Evolutionary conservation across 2,888 invertebrate species (phyloP).

Genomic region (Trissolcus brochymenae): DNA sequence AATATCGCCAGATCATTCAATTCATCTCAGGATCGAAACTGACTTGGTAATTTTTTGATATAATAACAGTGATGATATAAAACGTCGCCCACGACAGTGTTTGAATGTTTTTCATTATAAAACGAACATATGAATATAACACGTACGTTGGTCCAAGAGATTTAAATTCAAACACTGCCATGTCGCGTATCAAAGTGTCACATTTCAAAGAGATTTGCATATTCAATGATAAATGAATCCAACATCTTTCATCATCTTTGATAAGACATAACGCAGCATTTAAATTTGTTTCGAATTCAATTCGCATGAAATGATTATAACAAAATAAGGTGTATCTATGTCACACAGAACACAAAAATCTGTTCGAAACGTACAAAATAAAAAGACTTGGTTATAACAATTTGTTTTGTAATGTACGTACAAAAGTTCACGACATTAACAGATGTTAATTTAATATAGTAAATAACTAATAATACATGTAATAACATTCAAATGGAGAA

Average conservation of each 20-base stretch:
- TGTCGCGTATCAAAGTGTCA: conserved; percentile 40
- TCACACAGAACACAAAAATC: conserved; percentile 33
- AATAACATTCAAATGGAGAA: conserved; percentile 32
- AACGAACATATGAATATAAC: conserved; percentile 28
- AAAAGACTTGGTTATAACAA: conserved; percentile 22
- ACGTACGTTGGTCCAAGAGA: conserved; percentile 11
- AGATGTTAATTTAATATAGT: conserved; percentile 40
- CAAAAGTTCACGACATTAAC: conserved; percentile 37
- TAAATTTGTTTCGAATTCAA: not conserved
- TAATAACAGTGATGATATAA: conserved; percentile 46
- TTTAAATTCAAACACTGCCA: conserved; percentile 21
- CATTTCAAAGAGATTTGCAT: conserved; percentile 16
- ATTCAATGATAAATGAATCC: conserved; percentile 21
- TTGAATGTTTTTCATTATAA: conserved; percentile 38
- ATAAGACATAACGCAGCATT: conserved; percentile 3
- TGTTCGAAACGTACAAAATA: conserved; percentile 18
- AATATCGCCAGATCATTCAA: conserved; percentile 46
- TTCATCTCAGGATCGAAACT: conserved; percentile 14
- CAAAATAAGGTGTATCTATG: conserved; percentile 20
- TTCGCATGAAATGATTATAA: conserved; percentile 16
- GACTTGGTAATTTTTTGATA: conserved; percentile 7
- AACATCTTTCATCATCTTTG: conserved; percentile 26
- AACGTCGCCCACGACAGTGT: conserved; percentile 35
- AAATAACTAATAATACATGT: conserved; percentile 39
- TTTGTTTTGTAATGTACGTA: conserved; percentile 24